These are phyloP conservation scores for Nannospalax galili DNA, from an alignment of 2,113 vertebrate species.

Conservation along the genomic window DNA sequence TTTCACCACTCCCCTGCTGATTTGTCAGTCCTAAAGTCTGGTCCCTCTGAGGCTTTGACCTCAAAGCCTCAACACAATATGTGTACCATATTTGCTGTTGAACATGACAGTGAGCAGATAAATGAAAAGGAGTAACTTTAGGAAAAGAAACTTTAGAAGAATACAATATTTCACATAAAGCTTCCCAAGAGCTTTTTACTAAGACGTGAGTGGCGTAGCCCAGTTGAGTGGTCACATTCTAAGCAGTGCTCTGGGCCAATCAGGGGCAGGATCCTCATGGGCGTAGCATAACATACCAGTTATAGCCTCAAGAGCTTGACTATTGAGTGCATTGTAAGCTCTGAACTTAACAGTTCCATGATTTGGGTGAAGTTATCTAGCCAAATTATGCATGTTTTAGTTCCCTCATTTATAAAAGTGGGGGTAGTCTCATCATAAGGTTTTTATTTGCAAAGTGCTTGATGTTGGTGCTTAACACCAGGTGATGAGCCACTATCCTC, in stretches of 20 bases:
- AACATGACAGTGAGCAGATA: not conserved
- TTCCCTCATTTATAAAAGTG: not conserved
- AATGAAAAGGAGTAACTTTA: not conserved
- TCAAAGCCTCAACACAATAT: not conserved
- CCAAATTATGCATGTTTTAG: not conserved
- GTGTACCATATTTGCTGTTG: not conserved
- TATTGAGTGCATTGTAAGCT: not conserved
- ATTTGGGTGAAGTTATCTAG: not conserved
- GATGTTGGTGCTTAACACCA: not conserved
- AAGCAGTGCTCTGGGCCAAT: not conserved
- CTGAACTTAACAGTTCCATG: not conserved
- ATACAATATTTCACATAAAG: not conserved
- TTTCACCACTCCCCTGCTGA: not conserved
- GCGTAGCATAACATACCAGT: fast-evolving
- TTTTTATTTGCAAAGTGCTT: not conserved
- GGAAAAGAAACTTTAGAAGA: not conserved
- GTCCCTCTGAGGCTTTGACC: not conserved
- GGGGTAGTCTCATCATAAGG: not conserved
- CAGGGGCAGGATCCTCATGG: fast-evolving
- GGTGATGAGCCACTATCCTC: not conserved
- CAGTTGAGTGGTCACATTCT: not conserved
- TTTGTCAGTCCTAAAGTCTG: not conserved
- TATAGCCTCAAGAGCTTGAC: not conserved
- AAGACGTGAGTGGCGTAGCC: not conserved
- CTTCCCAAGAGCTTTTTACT: not conserved